Base-by-base conservation (phyloP, 2,888 invertebrate species). In the Cyaniris semiargus region DNA sequence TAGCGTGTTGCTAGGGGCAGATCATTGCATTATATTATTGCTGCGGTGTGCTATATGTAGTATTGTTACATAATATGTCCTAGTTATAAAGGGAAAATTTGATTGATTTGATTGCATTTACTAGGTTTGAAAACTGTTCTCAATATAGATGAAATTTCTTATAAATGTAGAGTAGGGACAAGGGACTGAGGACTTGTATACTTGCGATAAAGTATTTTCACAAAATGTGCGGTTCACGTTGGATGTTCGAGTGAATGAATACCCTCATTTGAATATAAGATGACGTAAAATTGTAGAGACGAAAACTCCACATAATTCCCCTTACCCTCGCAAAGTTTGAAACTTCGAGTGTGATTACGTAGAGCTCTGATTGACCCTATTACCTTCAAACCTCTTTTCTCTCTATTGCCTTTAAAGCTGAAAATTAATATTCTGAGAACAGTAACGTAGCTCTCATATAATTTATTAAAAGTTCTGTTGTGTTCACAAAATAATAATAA, bases 1-100 rank as follows among this genome's bases (percentile, higher is more conserved):
- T 91, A 88, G 85, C 85, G 84, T 84, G 84, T 82, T 82, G 80
- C 82, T 81, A 81, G 80, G 81, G 74, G 48, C 23, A 13, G 27
- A 60, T 21, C n/a, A 58, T 60, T 10, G 23, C 60, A 60, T 23
- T 60, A 60, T 48, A 23, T 72, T 48, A n/a, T 8, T 71, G 71
- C n/a, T 71, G 71, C 38, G 71, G 34, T 70, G n/a, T 7, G 70
- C 53, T 44, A 3, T 44, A 53, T 53, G 18, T 53, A 53, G 10
- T 53, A 53, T 4, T 53, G 53, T 18, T 53, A 5, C 18, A 15
- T 48, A 48, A 13, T 18, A 53, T 18, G 53, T 53, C 5, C 5
- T 53, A 53, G 18, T 53, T 18, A 5, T 53, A 18, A 0, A 13
- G 18, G 53, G 53, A 53, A 53, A 3, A 53, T 18, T 53, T 15